Base-by-base conservation (phyloP, 2,113 vertebrate species). In the Gnathonemus longibarbis region DNA sequence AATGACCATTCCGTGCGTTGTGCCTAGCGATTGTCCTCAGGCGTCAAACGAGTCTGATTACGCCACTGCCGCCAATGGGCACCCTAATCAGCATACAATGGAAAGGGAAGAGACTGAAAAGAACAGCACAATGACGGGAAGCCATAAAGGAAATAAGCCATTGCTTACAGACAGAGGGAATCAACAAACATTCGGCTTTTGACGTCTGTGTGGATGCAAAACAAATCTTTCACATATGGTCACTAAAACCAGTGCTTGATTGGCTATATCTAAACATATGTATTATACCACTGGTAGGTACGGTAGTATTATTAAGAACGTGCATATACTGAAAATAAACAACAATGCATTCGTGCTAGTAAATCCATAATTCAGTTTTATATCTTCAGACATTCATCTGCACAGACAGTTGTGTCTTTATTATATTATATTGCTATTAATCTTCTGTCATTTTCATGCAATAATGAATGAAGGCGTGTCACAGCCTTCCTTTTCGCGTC, bases 171-270 rank as follows among this genome's bases (percentile, higher is more conserved):
- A 0, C 45, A 52, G 31, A 3, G 83, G 19, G 6, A 15, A 11
- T 0, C 91, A 62, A 80, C 83, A 80, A 84, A 53, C 56, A n/a
- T 50, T 1, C 39, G 95, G 95, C 70, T 84, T 46, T 96, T 96
- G 88, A 95, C 96, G 94, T 95, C 95, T 96, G 93, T 56, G 84
- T 96, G 50, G 17, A 42, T 80, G 74, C 27, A 80, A 80, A 80
- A 80, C 13, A 42, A 80, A 19, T 70, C 1, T 19, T n/a, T 17
- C 31, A 42, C 35, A 80, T 80, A 80, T 39, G 74, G 74, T 42
- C 35, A 42, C 35, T 80, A 80, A 80, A 39, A 80, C 13, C 6
- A 2, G 74, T 80, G 70, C 31, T 77, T 77, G 31, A 80, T 42
- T 39, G 15, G 70, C 70, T 77, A 77, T 35, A 19, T 77, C 70